Evolutionary conservation across 2,113 vertebrate genomes (phyloP).

Genomic region (Gasterosteus nipponicus): DNA sequence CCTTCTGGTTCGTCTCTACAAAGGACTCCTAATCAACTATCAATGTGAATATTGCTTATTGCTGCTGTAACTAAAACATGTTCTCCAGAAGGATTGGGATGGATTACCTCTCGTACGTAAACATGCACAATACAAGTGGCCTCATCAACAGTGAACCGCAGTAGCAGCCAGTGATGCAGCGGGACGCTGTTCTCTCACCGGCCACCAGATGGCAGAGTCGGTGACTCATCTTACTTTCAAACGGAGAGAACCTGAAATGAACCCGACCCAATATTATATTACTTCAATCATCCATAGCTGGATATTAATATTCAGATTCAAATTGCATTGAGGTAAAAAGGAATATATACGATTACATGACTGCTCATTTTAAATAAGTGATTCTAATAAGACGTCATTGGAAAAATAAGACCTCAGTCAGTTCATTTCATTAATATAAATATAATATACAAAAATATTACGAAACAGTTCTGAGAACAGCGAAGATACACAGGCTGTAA

Average conservation of each 20-base stretch:
- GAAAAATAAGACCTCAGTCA: neutral
- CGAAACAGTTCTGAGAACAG: neutral
- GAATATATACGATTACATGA: neutral
- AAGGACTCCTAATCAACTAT: neutral
- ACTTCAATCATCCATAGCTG: neutral
- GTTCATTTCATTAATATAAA: neutral
- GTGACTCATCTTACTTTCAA: neutral
- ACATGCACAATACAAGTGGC: neutral
- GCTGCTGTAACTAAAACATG: neutral
- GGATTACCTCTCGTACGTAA: neutral
- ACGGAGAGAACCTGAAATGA: neutral
- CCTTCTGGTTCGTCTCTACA: neutral
- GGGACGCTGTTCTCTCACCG: neutral
- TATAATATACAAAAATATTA: neutral
- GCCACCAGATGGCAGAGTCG: constrained; percentile 37
- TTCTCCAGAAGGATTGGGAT: neutral
- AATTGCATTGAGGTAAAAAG: neutral
- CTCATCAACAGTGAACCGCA: neutral
- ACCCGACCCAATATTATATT: neutral
- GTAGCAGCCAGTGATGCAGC: neutral
- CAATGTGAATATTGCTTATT: neutral
- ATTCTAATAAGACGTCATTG: neutral
- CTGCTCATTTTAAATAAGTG: neutral
- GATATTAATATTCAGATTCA: neutral
- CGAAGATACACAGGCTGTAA: neutral